Evolutionary conservation across 2,797 vertebrate species (phyloP).

Genomic region (Calcarius lapponicus): DNA sequence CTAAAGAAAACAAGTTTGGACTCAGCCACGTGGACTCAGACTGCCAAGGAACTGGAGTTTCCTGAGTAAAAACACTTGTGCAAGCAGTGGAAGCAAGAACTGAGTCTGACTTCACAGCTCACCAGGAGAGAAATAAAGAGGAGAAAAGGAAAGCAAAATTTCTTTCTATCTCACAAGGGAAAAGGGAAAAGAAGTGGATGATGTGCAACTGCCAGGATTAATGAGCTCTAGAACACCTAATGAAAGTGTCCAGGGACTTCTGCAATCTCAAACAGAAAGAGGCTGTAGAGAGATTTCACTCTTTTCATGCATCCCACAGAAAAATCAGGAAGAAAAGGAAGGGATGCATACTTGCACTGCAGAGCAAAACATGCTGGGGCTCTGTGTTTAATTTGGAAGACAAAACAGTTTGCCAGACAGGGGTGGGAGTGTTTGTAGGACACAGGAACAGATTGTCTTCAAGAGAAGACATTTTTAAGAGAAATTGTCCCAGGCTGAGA

Average conservation of each 20-base stretch:
- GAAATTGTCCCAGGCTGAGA: background rate
- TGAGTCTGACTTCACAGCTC: background rate
- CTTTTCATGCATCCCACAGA: background rate
- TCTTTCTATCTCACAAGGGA: background rate
- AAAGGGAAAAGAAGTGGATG: background rate
- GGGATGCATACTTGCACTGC: background rate
- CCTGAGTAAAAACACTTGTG: conserved; percentile 7
- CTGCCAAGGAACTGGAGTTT: conserved; percentile 14
- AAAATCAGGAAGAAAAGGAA: background rate
- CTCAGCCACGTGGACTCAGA: background rate
- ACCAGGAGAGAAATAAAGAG: background rate
- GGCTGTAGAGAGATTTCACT: background rate
- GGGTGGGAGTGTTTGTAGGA: background rate
- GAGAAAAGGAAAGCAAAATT: background rate
- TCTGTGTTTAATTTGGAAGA: background rate
- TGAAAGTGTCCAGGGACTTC: background rate
- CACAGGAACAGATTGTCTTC: background rate
- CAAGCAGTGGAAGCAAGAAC: conserved; percentile 16
- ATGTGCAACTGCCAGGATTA: background rate
- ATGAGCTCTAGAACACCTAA: background rate
- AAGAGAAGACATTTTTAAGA: background rate
- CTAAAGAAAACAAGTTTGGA: background rate
- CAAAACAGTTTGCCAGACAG: background rate
- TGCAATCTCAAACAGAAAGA: background rate
- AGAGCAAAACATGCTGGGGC: background rate